A percentile compares a stretch with the other conserved stretches of the same genome.
Evolutionary conservation across 2,888 invertebrate species (phyloP).

Genomic region (Poecilus cupreus): DNA sequence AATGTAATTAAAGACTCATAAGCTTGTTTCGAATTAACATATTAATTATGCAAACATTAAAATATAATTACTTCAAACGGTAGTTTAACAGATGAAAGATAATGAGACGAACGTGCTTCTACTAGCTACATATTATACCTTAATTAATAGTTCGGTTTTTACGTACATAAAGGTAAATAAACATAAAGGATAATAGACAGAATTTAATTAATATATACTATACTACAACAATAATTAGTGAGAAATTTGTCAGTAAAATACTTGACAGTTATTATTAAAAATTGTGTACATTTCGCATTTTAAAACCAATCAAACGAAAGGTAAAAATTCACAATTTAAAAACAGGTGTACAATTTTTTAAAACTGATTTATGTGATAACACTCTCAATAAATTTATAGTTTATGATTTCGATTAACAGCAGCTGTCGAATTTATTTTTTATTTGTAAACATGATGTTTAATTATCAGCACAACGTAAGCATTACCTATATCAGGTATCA

Average conservation of each 20-base stretch:
- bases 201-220: too few relatives aligned
- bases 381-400: background rate
- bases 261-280: too few relatives aligned
- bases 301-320: background rate
- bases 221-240: too few relatives aligned
- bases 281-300: background rate
- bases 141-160: background rate
- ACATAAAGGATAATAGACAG: too few relatives aligned
- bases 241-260: too few relatives aligned
- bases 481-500: too few relatives aligned
- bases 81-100: slow-evolving; percentile 14
- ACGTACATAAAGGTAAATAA: background rate
- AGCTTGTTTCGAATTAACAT: slow-evolving; percentile 7
- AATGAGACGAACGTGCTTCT: background rate
- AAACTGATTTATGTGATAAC: background rate
- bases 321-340: background rate
- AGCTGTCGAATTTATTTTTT: background rate
- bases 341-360: background rate
- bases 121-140: background rate
- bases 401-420: background rate
- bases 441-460: background rate
- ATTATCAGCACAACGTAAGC: background rate
- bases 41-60: slow-evolving; percentile 17
- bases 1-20: slow-evolving; percentile 17
- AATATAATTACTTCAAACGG: slow-evolving; percentile 24